Evolutionary conservation across 2,797 vertebrate species (phyloP), one percentile per base, ranked within the genome.

Genomic region (Thunnus albacares): DNA sequence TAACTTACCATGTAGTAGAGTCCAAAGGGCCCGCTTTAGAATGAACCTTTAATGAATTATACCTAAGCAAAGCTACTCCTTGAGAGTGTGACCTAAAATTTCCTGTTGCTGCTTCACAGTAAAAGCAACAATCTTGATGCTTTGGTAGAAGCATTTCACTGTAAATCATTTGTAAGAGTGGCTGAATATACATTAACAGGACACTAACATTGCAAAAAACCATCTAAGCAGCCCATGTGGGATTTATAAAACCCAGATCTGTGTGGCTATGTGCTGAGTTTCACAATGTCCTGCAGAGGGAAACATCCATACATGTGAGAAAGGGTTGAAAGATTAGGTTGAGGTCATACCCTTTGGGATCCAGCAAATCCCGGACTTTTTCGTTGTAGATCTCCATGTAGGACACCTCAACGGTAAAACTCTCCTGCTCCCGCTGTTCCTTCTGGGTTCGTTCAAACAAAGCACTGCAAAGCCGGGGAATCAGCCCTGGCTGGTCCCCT

Each of bases 381-480:
- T 99, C 98, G 7, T 99, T 99, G 92, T 99, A 99, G 90, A 99
- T 99, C 95, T 99, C 98, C 98, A 99, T 98, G 93, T 96, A 99
- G 60, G 98, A 99, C 8, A 99, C 98, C 93, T 99, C 97, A 3
- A 98, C 97, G 80, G 97, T 97, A 86, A 98, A 97, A 86, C 95
- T 96, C 92, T 98, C 97, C 77, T 96, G 95, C 79, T 97, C 97
- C 0, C 93, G 96, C 81, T 96, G 30, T 89, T 97, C 88, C 95
- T 94, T 90, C 96, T 96, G 70, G 41, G 91, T 94, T 52, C 93
- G 83, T 0, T 90, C 90, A 52, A 98, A 98, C 86, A 98, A 95
- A n/a, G 96, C 95, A 87, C 98, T 98, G 91, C 97, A 99, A 62
- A 97, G 96, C 24, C 96, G 95, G 0, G 97, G 97, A 79, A 97